Percentiles rank a stretch among this genome's conserved stretches.
Conservation (phyloP, 2,888 invertebrate species). For the Nomada goodeniana region DNA sequence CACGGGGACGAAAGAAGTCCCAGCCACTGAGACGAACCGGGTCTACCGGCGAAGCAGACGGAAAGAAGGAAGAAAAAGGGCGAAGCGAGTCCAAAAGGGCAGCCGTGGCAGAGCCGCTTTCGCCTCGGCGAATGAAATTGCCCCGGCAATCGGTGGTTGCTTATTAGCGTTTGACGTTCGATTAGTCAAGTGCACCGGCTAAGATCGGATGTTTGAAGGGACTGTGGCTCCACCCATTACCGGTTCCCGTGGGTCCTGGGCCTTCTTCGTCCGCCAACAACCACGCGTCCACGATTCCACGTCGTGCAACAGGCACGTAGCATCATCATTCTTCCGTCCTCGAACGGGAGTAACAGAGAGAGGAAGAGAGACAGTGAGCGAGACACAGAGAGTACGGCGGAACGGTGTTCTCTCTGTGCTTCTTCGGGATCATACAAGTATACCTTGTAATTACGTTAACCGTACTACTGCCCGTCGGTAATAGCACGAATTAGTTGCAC, state of each 20-base stretch:
- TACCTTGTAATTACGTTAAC: slow-evolving; percentile 80
- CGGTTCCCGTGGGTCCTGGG: slow-evolving; percentile 61
- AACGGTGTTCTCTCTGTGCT: slow-evolving; percentile 54
- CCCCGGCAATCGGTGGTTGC: slow-evolving; percentile 79
- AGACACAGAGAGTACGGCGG: no score
- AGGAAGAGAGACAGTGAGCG: slow-evolving; percentile 30
- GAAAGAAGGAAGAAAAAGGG: slow-evolving; percentile 13
- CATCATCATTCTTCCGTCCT: slow-evolving; percentile 79
- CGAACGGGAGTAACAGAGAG: slow-evolving; percentile 1
- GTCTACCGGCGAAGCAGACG: not conserved
- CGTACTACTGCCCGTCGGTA: slow-evolving; percentile 69
- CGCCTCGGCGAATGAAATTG: slow-evolving; percentile 73
- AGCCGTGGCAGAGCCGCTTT: slow-evolving; percentile 68
- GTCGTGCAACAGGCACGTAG: slow-evolving; percentile 77
- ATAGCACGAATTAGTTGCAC: slow-evolving; percentile 69
- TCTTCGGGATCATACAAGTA: slow-evolving; percentile 54
- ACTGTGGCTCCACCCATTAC: slow-evolving; percentile 76
- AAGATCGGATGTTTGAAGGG: slow-evolving; percentile 74
- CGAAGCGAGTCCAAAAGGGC: slow-evolving; percentile 52
- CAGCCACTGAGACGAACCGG: not conserved
- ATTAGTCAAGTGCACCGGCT: slow-evolving; percentile 80
- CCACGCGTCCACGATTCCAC: slow-evolving; percentile 58
- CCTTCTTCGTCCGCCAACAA: slow-evolving; percentile 48
- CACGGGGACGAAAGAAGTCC: slow-evolving; percentile 3
- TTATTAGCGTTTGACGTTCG: slow-evolving; percentile 84